Evolutionary conservation across 2,797 vertebrate species (phyloP), one percentile per base, ranked within the genome.

Genomic region (Gymnothorax javanicus): DNA sequence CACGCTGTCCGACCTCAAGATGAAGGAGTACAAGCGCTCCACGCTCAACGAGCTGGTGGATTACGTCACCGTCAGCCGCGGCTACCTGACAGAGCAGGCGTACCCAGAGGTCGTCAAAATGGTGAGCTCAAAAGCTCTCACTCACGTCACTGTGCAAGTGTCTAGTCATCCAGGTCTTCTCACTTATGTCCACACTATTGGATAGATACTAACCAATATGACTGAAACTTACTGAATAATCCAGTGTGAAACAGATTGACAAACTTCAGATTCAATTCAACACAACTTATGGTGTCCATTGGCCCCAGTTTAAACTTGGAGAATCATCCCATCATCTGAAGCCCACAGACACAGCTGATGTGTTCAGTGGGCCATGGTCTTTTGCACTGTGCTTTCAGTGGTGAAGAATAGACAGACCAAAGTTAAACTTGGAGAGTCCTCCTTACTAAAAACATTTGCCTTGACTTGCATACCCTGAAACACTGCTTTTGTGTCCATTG

Each of bases 1-100:
- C 97, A 99, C 98, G 88, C 97, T 99, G 95, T 98, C 98, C 88
- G 98, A 99, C 96, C 97, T 99, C 95, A 99, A 99, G 97, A 99
- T 99, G 98, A 99, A 99, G 97, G 98, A 99, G 96, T 99, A 99
- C 96, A 99, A 99, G 94, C 98, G 98, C 94, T 99, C 98, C 94
- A 99, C 98, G 91, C 98, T 99, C 96, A 99, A 98, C 92, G 98
- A 99, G 96, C 97, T 99, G 95, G 98, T 99, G 95, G 98, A 99
- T 96, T 99, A 99, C 94, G 98, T 99, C 95, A 98, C 98, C 91
- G 97, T 99, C 95, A 99, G 98, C 97, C 97, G 98, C 95, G 98
- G 98, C 92, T 99, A 98, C 96, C 97, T 99, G 96, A 99, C 98
- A 88, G 98, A 99, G 94, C 98, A 99, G 97, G 98, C 98, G 94